Evolutionary conservation across 1,140 invertebrate species (phyloP).

Genomic region (Drosophila erecta): DNA sequence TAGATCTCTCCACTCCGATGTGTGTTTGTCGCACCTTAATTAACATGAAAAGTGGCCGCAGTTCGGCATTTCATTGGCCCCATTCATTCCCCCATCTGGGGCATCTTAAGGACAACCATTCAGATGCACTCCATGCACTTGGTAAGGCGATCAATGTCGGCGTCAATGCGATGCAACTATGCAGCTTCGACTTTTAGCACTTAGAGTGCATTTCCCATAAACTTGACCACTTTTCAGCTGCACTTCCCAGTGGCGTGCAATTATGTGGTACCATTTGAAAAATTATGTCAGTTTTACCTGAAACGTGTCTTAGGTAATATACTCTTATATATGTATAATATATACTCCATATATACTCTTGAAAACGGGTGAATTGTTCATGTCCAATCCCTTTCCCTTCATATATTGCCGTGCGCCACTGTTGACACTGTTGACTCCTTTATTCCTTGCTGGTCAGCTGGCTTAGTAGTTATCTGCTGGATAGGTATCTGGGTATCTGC

Average conservation of each 20-base stretch:
- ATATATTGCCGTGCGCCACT: background rate
- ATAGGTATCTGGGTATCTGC: constrained; percentile 56
- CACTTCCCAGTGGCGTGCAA: background rate
- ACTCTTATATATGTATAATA: too few species aligned
- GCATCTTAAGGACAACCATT: constrained; percentile 53
- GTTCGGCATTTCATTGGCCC: constrained; percentile 27
- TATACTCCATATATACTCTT: too few species aligned
- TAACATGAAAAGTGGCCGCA: constrained; percentile 55
- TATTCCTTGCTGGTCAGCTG: constrained; percentile 28
- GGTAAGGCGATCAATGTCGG: constrained; percentile 66
- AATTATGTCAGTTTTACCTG: background rate
- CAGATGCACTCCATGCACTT: constrained; percentile 27
- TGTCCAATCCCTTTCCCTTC: too few species aligned
- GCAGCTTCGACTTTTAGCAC: constrained; percentile 64
- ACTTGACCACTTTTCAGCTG: background rate
- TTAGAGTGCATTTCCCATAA: constrained; percentile 62
- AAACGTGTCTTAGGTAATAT: too few species aligned
- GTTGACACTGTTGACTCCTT: background rate
- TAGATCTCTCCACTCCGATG: constrained; percentile 17
- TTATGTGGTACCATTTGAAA: background rate
- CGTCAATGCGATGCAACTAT: constrained; percentile 67
- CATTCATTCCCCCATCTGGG: constrained; percentile 6
- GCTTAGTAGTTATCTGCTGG: constrained; percentile 46
- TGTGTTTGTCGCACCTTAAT: constrained; percentile 40
- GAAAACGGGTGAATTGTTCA: too few species aligned